Base-by-base conservation (phyloP, 2,113 vertebrate genomes). In the Egretta garzetta region DNA sequence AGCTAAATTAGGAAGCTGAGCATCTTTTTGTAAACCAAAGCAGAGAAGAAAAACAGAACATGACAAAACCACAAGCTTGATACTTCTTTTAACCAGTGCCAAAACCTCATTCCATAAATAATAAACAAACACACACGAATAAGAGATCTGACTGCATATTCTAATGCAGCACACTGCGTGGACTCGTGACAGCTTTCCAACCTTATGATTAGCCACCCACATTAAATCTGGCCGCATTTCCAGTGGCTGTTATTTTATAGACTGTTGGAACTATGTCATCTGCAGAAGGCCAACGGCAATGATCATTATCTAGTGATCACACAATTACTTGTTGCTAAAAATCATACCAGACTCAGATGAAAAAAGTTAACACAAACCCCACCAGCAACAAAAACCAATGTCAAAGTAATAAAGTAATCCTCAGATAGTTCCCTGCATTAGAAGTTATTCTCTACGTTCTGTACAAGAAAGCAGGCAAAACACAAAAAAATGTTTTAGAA, bases 1-100 rank as follows among this genome's bases (percentile, higher is more conserved):
- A 72, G 35, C 93, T 96, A 93, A 90, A 90, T 94, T 95, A 93
- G 92, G 87, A 88, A 95, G 75, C 71, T 32, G 39, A 94, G 63
- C 77, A 88, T 90, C 92, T 92, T 88, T 70, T 66, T 88, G 85
- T 90, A 90, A 96, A 80, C 62, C 53, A 27, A 86, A 96, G 56
- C 20, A 89, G 45, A 88, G 45, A 86, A 95, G 81, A 90, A 95
- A 95, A 94, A 60, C 81, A 92, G 84, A 97, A 82, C 41, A 76
- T 28, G 70, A 96, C 92, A 94, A 96, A 96, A 75, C 92, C 87
- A 88, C 90, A 93, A 75, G 77, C 89, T 19, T 50, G 53, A 82
- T 93, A n/a, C 43, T 92, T 80, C 93, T 97, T 96, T 96, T 80
- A 97, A 96, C 39, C 28, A 64, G 58, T 85, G 95, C 96, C 95